phyloP scores from a whole-genome alignment of 2,888 invertebrate species.

The Oligia latruncula region DNA sequence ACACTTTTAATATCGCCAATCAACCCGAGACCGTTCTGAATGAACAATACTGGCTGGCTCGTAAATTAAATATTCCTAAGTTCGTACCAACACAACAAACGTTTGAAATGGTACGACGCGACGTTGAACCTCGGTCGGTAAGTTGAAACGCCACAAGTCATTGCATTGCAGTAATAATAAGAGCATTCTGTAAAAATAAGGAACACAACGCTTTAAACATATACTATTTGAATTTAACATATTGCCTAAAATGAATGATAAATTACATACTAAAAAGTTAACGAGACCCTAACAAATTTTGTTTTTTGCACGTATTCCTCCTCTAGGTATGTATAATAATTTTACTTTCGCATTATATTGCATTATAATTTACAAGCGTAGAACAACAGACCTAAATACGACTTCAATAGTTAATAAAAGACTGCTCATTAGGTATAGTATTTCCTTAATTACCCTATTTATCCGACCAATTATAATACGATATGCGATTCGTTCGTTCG shows the following conservation, averaged over 20 bases:
- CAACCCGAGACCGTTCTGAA: slow-evolving; percentile 85
- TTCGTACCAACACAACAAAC: slow-evolving; percentile 76
- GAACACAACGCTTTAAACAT: slow-evolving; percentile 15
- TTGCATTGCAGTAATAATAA: slow-evolving; percentile 59
- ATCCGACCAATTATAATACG: slow-evolving; percentile 57
- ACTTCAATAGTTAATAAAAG: background rate
- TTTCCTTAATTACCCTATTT: slow-evolving; percentile 30
- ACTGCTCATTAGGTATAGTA: slow-evolving; percentile 3
- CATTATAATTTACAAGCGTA: background rate
- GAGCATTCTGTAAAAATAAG: slow-evolving; percentile 58
- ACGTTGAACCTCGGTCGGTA: slow-evolving; percentile 62
- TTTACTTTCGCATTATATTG: background rate
- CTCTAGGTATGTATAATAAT: too few relatives aligned
- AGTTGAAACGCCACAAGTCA: slow-evolving; percentile 63
- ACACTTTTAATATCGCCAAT: slow-evolving; percentile 89
- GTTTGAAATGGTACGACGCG: slow-evolving; percentile 66
- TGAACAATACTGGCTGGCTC: slow-evolving; percentile 87
- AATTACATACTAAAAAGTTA: background rate
- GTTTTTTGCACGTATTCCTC: background rate
- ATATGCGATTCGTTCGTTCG: slow-evolving; percentile 58
- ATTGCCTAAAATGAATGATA: background rate
- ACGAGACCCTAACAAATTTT: background rate
- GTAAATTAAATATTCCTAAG: slow-evolving; percentile 86
- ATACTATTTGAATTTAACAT: slow-evolving; percentile 7
- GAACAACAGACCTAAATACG: background rate